A percentile compares a stretch with the other conserved stretches of the same genome.
Evolutionary conservation across 2,888 invertebrate genomes (phyloP).

Genomic region (Gastracanthus pulcherrimus): DNA sequence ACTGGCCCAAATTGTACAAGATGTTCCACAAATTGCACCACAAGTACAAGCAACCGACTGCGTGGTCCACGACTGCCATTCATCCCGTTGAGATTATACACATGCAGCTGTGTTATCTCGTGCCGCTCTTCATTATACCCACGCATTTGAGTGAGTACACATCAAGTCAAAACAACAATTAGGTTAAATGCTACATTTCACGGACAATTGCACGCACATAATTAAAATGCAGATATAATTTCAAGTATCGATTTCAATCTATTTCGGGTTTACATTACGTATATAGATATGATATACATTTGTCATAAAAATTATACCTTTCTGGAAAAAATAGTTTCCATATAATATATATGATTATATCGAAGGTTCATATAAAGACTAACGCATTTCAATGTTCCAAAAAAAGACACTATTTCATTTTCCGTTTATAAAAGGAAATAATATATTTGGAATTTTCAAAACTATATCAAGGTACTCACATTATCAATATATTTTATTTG

Average conservation of each 20-base stretch:
- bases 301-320: no score
- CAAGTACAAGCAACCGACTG: constrained; percentile 87
- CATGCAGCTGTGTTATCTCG: constrained; percentile 81
- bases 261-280: background rate
- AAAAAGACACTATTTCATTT: no score
- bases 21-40: constrained; percentile 87
- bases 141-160: constrained; percentile 83
- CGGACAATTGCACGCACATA: background rate
- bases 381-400: no score
- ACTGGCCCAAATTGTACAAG: constrained; percentile 84
- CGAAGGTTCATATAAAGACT: no score
- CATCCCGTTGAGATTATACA: constrained; percentile 85
- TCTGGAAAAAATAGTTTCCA: no score
- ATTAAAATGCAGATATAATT: no score
- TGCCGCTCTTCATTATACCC: constrained; percentile 83
- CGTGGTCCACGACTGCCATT: constrained; percentile 87
- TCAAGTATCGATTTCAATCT: background rate
- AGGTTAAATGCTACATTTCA: background rate
- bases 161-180: constrained; percentile 18
- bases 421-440: no score
- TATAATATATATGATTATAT: no score
- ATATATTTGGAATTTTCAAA: no score
- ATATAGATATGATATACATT: background rate
- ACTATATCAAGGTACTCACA: no score
- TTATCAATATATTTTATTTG: no score